Percentiles rank a stretch among this genome's conserved stretches.
phyloP scores from a whole-genome alignment of 1,140 invertebrate genomes.

The Paraescarpia echinospica region DNA sequence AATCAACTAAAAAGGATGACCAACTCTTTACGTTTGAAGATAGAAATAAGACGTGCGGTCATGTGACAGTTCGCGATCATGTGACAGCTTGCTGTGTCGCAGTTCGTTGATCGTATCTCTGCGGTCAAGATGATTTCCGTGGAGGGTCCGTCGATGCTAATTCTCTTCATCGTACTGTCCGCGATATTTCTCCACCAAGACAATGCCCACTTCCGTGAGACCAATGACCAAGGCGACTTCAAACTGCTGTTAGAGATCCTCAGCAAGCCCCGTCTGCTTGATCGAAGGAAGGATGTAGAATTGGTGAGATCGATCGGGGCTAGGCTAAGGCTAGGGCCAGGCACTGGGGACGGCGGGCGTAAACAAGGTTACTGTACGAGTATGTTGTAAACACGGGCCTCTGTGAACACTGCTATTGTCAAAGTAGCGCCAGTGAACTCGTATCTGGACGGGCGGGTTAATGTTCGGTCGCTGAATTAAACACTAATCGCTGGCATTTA shows the following conservation, averaged over 20 bases:
- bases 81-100: background rate
- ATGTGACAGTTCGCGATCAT: background rate
- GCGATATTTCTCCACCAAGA: background rate
- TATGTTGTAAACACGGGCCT: background rate
- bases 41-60: background rate
- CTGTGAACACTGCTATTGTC: background rate
- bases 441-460: background rate
- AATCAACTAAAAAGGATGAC: background rate
- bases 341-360: background rate
- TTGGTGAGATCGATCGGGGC: background rate
- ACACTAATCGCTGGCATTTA: background rate
- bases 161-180: background rate
- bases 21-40: background rate
- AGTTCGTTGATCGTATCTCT: background rate
- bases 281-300: background rate
- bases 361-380: background rate
- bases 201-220: background rate
- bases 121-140: background rate
- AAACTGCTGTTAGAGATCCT: background rate
- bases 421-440: background rate
- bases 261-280: background rate
- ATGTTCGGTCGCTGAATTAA: background rate
- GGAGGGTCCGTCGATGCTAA: background rate
- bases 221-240: background rate
- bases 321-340: too few relatives aligned